Percentiles rank a stretch among this genome's conserved stretches.
Conservation (phyloP, 2,888 invertebrate genomes). For the Sceliomorpha sp. region DNA sequence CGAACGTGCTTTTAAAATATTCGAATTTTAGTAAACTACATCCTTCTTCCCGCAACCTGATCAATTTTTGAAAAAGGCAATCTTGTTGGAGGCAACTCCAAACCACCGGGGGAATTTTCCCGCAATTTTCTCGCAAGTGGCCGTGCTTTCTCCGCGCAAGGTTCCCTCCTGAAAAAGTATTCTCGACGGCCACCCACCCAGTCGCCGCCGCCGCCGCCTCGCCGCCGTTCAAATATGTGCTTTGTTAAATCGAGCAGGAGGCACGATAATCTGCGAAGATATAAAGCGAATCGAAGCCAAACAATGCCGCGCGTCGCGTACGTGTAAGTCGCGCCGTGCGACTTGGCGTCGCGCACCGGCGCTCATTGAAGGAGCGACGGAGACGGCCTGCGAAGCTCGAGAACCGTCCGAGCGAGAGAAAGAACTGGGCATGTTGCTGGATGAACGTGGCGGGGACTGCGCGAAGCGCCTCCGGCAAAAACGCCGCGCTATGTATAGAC, state of each 20-base stretch:
- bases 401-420: slow-evolving; percentile 24
- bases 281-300: slow-evolving; percentile 49
- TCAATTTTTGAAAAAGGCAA: no score
- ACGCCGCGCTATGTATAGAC: slow-evolving; percentile 35
- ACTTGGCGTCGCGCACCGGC: no score
- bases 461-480: slow-evolving; percentile 42
- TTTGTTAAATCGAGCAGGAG: slow-evolving; percentile 49
- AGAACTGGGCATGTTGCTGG: slow-evolving; percentile 38
- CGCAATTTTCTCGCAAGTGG: no score
- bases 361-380: slow-evolving; percentile 20
- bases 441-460: slow-evolving; percentile 39
- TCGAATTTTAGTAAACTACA: no score
- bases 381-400: slow-evolving; percentile 4
- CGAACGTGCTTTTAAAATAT: no score
- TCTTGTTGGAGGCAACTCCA: no score
- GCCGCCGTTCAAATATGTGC: slow-evolving; percentile 46
- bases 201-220: slow-evolving; percentile 30
- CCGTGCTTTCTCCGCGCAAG: no score
- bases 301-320: slow-evolving; percentile 44
- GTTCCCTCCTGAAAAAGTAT: slow-evolving; percentile 2
- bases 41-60: no score
- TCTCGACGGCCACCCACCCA: no score
- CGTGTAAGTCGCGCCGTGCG: slow-evolving; percentile 46
- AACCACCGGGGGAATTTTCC: no score
- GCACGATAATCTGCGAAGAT: slow-evolving; percentile 51